Base-by-base conservation (phyloP, 2,113 vertebrate species). In the Cromileptes altivelis region DNA sequence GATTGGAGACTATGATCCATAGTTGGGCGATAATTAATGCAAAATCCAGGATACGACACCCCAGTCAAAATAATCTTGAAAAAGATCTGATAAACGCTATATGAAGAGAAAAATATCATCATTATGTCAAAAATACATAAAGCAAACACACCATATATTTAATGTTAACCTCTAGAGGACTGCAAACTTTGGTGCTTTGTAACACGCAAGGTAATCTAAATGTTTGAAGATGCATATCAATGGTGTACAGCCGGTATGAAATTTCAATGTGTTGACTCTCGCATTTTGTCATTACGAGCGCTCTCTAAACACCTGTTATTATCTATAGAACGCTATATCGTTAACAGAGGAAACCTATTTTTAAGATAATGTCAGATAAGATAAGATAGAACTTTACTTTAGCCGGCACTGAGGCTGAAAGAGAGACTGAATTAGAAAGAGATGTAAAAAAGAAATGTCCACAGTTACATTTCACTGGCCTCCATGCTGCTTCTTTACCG, bases 1-100 rank as follows among this genome's bases (percentile, higher is more conserved):
- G 30, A 77, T 60, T 57, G 56, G 60, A 70, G 47, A 65, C 58
- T 82, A 45, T 58, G 40, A 25, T 60, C 60, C 60, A 75, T 27
- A 75, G 62, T 84, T 65, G 70, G 49, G 81, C 18, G 40, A 42
- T 50, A 45, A 73, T 62, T 50, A 50, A 78, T 70, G 62, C 57
- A 47, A 60, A 76, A 33, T 17, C 69, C 40, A 68, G 21, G 25
- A 42, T 14, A 40, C 1, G 19, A 13, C 13, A 40, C 27, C 49
- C 12, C 9, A 30, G 47, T 15, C 49, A 15, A 25, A 61, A 69
- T 17, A 27, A 70, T 57, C 14, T 4, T 23, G 14, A 60, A 80
- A 67, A 70, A 23, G 2, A 7, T 11, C 52, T 47, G 3, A 68
- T 37, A 71, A 72, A 61, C 0, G 18, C 4, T 10, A 30, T 6